These are phyloP conservation scores for Hetaerina titia DNA, from an alignment of 2,888 invertebrate genomes.

Conservation along the genomic window DNA sequence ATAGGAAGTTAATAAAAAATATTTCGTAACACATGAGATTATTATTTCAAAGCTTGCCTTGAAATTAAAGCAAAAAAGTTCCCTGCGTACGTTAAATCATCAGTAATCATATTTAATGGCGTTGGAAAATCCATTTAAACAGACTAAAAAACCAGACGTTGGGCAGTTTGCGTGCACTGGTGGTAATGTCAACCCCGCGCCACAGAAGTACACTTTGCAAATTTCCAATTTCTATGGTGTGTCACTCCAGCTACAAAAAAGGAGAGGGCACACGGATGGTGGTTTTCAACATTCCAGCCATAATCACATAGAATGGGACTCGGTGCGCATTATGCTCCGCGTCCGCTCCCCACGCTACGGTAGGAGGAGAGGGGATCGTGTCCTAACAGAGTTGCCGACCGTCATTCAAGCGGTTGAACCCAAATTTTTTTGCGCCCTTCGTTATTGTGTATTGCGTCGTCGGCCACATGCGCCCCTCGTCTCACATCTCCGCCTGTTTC, in stretches of 20 bases:
- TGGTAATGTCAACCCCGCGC: neutral
- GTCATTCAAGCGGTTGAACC: neutral
- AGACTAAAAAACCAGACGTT: neutral
- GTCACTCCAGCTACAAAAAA: neutral
- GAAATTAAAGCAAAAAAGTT: neutral
- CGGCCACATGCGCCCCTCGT: neutral
- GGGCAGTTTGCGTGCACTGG: neutral
- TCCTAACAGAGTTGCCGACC: neutral
- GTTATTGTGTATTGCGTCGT: neutral
- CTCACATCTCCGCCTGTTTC: neutral
- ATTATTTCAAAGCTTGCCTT: too few species aligned
- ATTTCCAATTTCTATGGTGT: conserved; percentile 4
- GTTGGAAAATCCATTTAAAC: neutral
- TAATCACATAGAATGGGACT: conserved; percentile 22
- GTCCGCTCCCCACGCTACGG: neutral
- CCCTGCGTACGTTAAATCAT: neutral
- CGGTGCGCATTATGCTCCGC: neutral
- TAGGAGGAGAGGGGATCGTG: neutral
- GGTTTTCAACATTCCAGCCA: neutral
- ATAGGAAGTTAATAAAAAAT: too few species aligned
- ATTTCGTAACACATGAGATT: too few species aligned
- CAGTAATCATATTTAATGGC: neutral
- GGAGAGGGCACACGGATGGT: neutral
- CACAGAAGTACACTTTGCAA: neutral
- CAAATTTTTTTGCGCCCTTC: neutral